Evolutionary conservation across 2,888 invertebrate species (phyloP).

Genomic region (Orthosia cruda): DNA sequence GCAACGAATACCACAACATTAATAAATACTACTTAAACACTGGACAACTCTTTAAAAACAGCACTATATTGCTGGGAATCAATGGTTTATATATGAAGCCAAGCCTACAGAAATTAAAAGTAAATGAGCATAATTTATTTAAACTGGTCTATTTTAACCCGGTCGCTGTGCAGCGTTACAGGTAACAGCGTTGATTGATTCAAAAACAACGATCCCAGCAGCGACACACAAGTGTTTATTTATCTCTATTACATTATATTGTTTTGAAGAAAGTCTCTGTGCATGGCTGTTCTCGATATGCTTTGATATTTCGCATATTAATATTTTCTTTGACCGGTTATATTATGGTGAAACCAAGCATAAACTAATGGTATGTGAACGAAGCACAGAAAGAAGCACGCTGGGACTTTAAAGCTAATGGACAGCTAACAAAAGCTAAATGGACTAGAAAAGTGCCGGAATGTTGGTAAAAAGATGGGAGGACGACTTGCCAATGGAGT

Average conservation of each 20-base stretch:
- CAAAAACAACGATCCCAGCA: not conserved
- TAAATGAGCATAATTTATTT: not conserved
- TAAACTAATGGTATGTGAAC: too few relatives aligned
- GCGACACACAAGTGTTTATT: not conserved
- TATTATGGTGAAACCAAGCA: too few relatives aligned
- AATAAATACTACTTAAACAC: conserved; percentile 7
- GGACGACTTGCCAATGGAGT: too few relatives aligned
- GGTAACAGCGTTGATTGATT: conserved; percentile 69
- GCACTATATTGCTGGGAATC: not conserved
- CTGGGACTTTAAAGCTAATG: too few relatives aligned
- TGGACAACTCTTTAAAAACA: not conserved
- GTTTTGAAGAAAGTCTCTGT: too few relatives aligned
- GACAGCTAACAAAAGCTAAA: too few relatives aligned
- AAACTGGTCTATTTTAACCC: not conserved
- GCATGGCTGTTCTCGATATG: too few relatives aligned
- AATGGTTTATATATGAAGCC: not conserved
- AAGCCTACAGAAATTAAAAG: not conserved
- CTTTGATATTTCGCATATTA: too few relatives aligned
- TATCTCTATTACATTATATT: not conserved
- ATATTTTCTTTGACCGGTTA: too few relatives aligned
- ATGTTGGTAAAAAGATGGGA: too few relatives aligned
- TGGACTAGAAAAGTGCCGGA: too few relatives aligned
- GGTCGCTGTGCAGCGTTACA: not conserved
- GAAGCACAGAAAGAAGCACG: too few relatives aligned
- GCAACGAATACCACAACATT: conserved; percentile 10